Conservation (phyloP, 1,140 invertebrate genomes). For the Piezodorus guildinii region DNA sequence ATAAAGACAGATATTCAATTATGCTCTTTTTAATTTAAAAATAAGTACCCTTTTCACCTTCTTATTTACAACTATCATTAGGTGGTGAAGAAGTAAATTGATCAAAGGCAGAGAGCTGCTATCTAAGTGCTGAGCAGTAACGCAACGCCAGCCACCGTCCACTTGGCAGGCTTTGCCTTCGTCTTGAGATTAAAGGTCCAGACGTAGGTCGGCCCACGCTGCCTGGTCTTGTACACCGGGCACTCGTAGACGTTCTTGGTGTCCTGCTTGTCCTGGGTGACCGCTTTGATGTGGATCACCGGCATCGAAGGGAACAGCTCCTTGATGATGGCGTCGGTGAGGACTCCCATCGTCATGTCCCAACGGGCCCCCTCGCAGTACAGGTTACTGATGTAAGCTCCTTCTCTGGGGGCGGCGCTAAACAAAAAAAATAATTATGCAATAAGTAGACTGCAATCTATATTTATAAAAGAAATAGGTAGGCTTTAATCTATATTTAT, state of each 20-base stretch:
- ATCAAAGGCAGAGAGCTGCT: too few relatives aligned
- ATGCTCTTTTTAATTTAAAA: too few relatives aligned
- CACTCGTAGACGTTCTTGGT: slow-evolving; percentile 76
- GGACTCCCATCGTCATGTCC: slow-evolving; percentile 63
- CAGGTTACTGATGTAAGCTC: slow-evolving; percentile 78
- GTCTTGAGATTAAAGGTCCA: slow-evolving; percentile 93
- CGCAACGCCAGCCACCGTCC: slow-evolving; percentile 85
- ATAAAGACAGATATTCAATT: too few relatives aligned
- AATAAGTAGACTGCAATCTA: too few relatives aligned
- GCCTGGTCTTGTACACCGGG: slow-evolving; percentile 83
- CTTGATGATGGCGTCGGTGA: slow-evolving; percentile 74
- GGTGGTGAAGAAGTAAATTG: too few relatives aligned
- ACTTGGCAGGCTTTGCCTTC: slow-evolving; percentile 77
- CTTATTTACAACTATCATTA: too few relatives aligned
- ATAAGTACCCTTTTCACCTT: too few relatives aligned
- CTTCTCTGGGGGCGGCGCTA: slow-evolving; percentile 74
- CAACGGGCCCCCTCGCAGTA: slow-evolving; percentile 91
- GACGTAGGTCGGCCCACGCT: slow-evolving; percentile 79
- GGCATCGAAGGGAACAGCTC: slow-evolving; percentile 84
- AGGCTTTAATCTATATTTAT: too few relatives aligned
- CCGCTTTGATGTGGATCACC: slow-evolving; percentile 71
- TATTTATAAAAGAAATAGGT: too few relatives aligned
- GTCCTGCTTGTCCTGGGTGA: slow-evolving; percentile 61
- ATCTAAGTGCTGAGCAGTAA: slow-evolving; percentile 69
- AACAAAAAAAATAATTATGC: background rate